Evolutionary conservation across 53 echinoderm and acorn worm genomes (phyloP).

Genomic region (Astropecten irregularis): DNA sequence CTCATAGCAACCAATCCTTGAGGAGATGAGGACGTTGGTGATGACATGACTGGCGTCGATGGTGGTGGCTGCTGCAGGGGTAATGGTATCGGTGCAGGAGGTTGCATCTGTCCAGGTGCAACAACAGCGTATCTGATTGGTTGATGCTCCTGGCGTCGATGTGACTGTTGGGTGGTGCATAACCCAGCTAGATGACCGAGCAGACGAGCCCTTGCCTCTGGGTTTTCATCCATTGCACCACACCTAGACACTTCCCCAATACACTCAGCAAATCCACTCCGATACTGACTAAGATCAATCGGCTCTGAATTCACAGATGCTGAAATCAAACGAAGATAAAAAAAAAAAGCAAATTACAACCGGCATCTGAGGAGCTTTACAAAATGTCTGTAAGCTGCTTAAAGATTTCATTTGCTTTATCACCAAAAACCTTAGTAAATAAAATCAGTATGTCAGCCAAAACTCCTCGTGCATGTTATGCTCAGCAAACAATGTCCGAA

Average conservation of each 20-base stretch:
- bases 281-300: conserved; percentile 65
- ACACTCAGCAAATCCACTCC: conserved; percentile 82
- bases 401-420: too few relatives aligned
- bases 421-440: too few relatives aligned
- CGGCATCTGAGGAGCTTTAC: too few relatives aligned
- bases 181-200: conserved; percentile 71
- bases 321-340: background rate
- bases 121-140: conserved; percentile 2
- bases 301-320: conserved; percentile 53
- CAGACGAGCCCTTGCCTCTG: conserved; percentile 68
- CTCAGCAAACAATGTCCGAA: too few relatives aligned
- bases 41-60: background rate
- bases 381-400: too few relatives aligned
- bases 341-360: background rate
- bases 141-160: background rate
- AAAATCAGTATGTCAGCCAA: too few relatives aligned
- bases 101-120: background rate
- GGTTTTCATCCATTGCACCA: conserved; percentile 37
- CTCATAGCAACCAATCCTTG: background rate
- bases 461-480: too few relatives aligned
- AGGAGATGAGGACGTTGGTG: background rate
- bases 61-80: background rate
- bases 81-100: background rate
- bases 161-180: conserved; percentile 42
- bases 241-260: conserved; percentile 80